These are phyloP conservation scores for Characodon lateralis DNA, from an alignment of 2,797 vertebrate genomes.

Conservation along the genomic window DNA sequence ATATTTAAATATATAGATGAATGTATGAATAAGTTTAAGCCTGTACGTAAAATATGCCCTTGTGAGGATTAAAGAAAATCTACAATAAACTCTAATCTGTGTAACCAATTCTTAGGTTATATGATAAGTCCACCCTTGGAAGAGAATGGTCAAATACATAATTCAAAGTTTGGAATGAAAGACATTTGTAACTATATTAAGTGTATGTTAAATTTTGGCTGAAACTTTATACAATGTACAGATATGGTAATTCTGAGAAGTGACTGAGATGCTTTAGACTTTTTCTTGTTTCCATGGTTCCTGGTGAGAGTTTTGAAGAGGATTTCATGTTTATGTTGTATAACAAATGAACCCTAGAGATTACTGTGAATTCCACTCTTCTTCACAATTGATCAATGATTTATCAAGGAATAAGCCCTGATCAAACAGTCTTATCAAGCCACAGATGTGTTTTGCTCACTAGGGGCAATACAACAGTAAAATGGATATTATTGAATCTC, in stretches of 20 bases:
- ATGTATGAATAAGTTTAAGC: neutral
- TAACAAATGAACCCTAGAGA: neutral
- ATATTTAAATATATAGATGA: neutral
- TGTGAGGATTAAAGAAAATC: neutral
- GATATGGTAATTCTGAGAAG: too few relatives aligned
- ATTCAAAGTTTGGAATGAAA: neutral
- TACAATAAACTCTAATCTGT: neutral
- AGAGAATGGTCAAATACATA: neutral
- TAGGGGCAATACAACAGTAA: conserved; percentile 2
- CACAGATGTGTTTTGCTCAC: conserved; percentile 18
- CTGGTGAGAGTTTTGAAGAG: neutral
- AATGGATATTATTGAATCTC: neutral
- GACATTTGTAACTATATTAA: neutral
- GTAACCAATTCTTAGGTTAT: neutral
- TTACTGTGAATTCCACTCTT: neutral
- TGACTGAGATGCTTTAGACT: too few relatives aligned
- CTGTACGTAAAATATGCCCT: neutral
- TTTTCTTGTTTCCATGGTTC: neutral
- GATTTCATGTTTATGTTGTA: neutral
- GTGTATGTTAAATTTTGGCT: neutral
- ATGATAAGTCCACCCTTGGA: neutral
- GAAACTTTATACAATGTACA: too few relatives aligned
- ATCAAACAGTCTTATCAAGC: conserved; percentile 35
- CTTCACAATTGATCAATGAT: conserved; percentile 3
- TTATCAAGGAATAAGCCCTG: conserved; percentile 38